Evolutionary conservation across 2,113 vertebrate genomes (phyloP).

Genomic region (Callorhinus ursinus): DNA sequence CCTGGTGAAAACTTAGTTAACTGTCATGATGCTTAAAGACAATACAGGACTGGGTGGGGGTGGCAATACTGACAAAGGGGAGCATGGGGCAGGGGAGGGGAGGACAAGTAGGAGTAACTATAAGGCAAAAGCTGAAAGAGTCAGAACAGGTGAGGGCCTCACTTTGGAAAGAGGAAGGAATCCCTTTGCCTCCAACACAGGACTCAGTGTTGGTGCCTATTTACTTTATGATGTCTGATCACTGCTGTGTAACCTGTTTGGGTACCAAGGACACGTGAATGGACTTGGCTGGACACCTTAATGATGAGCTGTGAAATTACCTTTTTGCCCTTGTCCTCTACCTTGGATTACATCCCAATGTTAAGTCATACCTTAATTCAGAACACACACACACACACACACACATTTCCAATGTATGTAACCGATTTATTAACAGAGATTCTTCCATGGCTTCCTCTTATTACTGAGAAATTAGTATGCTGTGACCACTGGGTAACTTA

Average conservation of each 20-base stretch:
- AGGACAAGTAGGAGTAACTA: neutral
- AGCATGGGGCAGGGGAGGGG: neutral
- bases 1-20: slow-evolving; percentile 20
- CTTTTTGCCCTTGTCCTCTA: neutral
- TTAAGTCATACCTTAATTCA: slow-evolving; percentile 36
- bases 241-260: neutral
- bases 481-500: neutral
- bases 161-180: neutral
- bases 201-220: neutral
- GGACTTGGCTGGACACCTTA: neutral
- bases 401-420: neutral
- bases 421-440: slow-evolving; percentile 23
- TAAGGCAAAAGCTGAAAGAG: neutral
- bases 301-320: slow-evolving; percentile 15
- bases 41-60: neutral
- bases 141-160: neutral
- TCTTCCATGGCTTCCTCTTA: neutral
- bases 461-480: neutral
- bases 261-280: neutral
- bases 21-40: slow-evolving; percentile 10
- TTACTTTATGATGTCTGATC: neutral
- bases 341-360: neutral
- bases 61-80: neutral
- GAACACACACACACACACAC: neutral
- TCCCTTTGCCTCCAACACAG: neutral